phyloP scores from a whole-genome alignment of 2,797 vertebrate species.

The Aeoliscus strigatus region DNA sequence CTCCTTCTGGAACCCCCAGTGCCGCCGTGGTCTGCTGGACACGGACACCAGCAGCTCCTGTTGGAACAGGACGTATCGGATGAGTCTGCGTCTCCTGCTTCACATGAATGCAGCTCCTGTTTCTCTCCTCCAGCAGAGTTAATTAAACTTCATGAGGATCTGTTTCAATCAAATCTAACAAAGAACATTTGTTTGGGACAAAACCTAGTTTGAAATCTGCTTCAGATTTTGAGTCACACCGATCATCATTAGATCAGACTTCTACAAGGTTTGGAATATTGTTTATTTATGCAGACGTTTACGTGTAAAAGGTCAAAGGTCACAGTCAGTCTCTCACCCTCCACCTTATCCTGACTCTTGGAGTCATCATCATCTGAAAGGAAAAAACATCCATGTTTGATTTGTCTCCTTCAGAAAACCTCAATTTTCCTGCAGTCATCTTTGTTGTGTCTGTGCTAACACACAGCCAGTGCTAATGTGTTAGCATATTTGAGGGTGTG shows the following conservation, averaged over 20 bases:
- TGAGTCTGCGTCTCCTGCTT: neutral
- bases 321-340: constrained; percentile 71
- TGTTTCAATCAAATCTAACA: neutral
- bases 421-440: too few species aligned
- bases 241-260: neutral
- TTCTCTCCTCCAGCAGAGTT: constrained; percentile 11
- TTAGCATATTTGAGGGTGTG: too few species aligned
- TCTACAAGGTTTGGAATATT: neutral
- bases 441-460: too few species aligned
- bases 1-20: constrained; percentile 10
- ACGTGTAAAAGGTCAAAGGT: constrained; percentile 29
- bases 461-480: too few species aligned
- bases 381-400: constrained; percentile 49
- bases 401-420: neutral
- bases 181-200: neutral
- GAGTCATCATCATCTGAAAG: constrained; percentile 82
- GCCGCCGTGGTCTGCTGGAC: constrained; percentile 46
- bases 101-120: constrained; percentile 37
- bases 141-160: constrained; percentile 3
- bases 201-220: too few species aligned
- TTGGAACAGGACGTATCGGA: neutral
- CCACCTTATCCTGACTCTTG: constrained; percentile 73
- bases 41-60: constrained; percentile 31
- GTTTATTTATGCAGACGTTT: constrained; percentile 42
- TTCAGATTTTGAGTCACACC: too few species aligned